Evolutionary conservation across 2,797 vertebrate genomes (phyloP).

Genomic region (Lepus oiostolus): DNA sequence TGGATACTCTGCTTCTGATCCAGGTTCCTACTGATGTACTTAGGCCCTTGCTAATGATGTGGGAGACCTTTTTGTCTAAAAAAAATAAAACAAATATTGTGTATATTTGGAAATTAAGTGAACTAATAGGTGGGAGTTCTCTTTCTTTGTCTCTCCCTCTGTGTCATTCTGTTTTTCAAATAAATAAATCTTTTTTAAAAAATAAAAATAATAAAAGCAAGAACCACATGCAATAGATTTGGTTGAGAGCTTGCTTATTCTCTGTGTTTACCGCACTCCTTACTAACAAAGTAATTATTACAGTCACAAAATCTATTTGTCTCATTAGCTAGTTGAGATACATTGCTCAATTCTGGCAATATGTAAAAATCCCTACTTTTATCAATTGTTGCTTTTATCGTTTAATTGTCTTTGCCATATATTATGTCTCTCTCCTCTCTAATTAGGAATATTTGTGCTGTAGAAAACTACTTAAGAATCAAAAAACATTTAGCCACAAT

Average conservation of each 20-base stretch:
- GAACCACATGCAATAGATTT: background rate
- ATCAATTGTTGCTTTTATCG: background rate
- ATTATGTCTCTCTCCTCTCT: background rate
- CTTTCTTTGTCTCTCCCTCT: too few relatives aligned
- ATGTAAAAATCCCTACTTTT: background rate
- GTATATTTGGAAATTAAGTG: too few relatives aligned
- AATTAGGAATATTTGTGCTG: background rate
- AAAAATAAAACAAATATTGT: too few relatives aligned
- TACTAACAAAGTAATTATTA: background rate
- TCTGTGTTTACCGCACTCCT: background rate
- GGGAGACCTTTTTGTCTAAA: too few relatives aligned
- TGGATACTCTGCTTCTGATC: too few relatives aligned
- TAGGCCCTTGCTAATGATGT: too few relatives aligned
- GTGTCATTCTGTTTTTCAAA: too few relatives aligned
- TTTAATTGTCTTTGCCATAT: conserved; percentile 11
- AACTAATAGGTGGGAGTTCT: too few relatives aligned
- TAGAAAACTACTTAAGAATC: background rate
- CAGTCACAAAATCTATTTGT: background rate
- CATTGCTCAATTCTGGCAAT: background rate
- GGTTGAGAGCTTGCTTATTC: background rate
- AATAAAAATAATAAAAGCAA: too few relatives aligned
- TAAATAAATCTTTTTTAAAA: too few relatives aligned
- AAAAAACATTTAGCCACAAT: background rate
- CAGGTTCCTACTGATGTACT: too few relatives aligned
- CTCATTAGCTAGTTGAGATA: background rate